phyloP scores from a whole-genome alignment of 2,113 vertebrate genomes.

The Megaceryle maxima region DNA sequence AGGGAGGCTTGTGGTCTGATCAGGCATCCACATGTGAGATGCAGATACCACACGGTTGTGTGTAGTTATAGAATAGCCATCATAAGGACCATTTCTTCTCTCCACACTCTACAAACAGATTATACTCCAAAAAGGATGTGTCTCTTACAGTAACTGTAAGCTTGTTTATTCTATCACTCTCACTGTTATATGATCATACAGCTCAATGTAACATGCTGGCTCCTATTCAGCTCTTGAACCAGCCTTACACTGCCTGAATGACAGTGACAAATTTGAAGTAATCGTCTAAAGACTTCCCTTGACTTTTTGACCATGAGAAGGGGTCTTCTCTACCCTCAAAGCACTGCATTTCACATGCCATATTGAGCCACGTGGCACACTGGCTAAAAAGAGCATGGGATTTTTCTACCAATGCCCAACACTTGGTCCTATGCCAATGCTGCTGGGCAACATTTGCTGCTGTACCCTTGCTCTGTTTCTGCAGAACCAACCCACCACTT shows the following conservation, averaged over 20 bases:
- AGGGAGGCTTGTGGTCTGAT: neutral
- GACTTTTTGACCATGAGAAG: neutral
- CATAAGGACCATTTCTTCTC: neutral
- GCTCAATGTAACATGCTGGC: neutral
- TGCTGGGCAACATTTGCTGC: neutral
- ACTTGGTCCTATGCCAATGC: neutral
- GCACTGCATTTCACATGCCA: neutral
- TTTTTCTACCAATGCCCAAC: neutral
- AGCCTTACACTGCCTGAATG: neutral
- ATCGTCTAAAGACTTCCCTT: neutral
- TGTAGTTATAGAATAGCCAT: neutral
- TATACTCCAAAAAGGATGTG: neutral
- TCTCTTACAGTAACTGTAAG: neutral
- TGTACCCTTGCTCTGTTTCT: neutral
- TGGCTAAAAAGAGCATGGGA: neutral
- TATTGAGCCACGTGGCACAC: neutral
- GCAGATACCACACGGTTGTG: accelerated
- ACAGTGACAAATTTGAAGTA: neutral
- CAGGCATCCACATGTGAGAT: neutral
- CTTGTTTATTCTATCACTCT: neutral
- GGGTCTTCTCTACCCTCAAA: neutral
- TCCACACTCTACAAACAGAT: neutral
- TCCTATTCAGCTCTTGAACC: neutral
- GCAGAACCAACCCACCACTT: neutral
- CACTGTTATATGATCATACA: no score